Conservation (phyloP, 2,113 vertebrate genomes). For the Cryptomyrus ogoouensis region DNA sequence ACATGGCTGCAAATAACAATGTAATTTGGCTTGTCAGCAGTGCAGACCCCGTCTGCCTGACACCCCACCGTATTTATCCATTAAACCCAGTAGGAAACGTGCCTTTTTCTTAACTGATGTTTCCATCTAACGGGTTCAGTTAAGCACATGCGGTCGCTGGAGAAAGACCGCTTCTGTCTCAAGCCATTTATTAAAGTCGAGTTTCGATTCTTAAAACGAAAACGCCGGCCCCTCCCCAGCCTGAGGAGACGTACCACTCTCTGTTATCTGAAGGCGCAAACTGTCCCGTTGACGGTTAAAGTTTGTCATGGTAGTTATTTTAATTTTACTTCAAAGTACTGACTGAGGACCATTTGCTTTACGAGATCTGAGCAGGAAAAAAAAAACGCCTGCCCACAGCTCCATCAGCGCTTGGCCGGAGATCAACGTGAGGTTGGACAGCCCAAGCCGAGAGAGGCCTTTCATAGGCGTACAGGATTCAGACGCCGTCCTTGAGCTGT, state of each 20-base stretch:
- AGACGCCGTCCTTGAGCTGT: neutral
- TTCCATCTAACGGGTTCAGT: constrained; percentile 23
- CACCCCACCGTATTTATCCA: constrained; percentile 29
- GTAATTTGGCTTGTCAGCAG: constrained; percentile 43
- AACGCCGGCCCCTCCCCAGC: neutral
- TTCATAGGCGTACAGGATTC: neutral
- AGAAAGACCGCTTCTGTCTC: neutral
- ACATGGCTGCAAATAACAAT: constrained; percentile 41
- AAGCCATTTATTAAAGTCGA: constrained; percentile 11
- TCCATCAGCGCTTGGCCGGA: constrained; percentile 30
- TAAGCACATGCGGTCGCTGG: neutral
- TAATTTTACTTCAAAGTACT: constrained; percentile 9
- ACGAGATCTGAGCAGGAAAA: constrained; percentile 25
- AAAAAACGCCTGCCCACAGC: constrained; percentile 33
- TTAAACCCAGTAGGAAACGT: constrained; percentile 34
- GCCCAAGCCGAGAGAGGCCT: neutral
- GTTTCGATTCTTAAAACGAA: neutral
- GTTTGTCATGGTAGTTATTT: constrained; percentile 24
- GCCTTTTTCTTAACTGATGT: constrained; percentile 19
- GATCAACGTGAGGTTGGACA: neutral
- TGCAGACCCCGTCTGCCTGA: constrained; percentile 27
- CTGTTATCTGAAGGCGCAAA: neutral
- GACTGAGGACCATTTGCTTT: neutral
- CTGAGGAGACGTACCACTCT: neutral
- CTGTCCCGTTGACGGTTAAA: constrained; percentile 11